Base-by-base conservation (phyloP, 2,888 invertebrate genomes). In the Drosophila meridiana region DNA sequence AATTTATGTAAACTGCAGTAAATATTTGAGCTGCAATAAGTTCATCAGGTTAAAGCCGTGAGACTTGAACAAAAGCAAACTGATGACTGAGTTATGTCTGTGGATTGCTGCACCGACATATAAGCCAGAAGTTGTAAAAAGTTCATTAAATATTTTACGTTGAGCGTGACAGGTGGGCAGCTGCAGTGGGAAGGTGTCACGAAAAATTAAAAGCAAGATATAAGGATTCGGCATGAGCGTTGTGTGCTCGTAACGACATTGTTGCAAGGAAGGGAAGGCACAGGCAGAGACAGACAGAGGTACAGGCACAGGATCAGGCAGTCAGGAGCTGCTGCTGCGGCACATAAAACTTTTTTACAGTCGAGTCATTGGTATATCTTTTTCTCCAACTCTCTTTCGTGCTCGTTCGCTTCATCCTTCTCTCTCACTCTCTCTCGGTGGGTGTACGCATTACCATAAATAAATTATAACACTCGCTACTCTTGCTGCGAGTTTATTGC, bases 381-480 rank as follows among this genome's bases (percentile, higher is more conserved):
- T 53, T 43, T 52, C n/a, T 28, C 36, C 56, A 56, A 56, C 30
- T 50, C 34, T 53, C 32, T 11, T 14, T 36, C 43, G 13, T 28
- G 28, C 30, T 14, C 14, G 3, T 28, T n/a, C 14, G 52, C n/a
- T 14, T 28, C 34, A 32, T n/a, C 13, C n/a, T 26, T 11, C 20
- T 60, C 30, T 30, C 1, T 36, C 45, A 34, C 30, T 26, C n/a
- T 26, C 42, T 65, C 40, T 67, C 20, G 20, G 73, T 56, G 74
- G 71, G 69, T 69, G 69, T 79, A 84, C 88, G 86, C 81, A 87
- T 87, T 89, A 87, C 79, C 90, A 90, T 87, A 87, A 87, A 87
- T 87, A 87, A 90, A 87, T 87, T 87, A 90, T 87, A 87, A 90
- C 83, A 81, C 69, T 78, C 79, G 78, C 83, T 83, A 73, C 90